Base-by-base conservation (phyloP, 2,888 invertebrate genomes). In the Chrysopilus asiliformis region DNA sequence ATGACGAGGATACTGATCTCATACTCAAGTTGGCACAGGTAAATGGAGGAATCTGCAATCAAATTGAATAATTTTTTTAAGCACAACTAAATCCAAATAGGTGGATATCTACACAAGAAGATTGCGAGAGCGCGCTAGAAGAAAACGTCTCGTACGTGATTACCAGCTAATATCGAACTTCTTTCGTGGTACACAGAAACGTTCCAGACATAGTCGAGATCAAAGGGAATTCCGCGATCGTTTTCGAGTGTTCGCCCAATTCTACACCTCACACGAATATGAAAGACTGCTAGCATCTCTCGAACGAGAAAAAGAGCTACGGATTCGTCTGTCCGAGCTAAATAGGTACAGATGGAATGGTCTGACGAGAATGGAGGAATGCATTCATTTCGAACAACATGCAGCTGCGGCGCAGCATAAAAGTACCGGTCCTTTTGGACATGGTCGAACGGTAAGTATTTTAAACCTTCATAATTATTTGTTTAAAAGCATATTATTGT, bases 61-160 rank as follows among this genome's bases (percentile, higher is more conserved):
- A n/a, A n/a, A n/a, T n/a, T n/a, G n/a, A n/a, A n/a, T n/a, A n/a
- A n/a, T n/a, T n/a, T n/a, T n/a, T n/a, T n/a, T n/a, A n/a, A n/a
- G n/a, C n/a, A n/a, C n/a, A n/a, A n/a, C n/a, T n/a, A n/a, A n/a
- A n/a, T n/a, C n/a, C n/a, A n/a, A n/a, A 3, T 28, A 42, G 42
- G 86, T 93, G 39, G 91, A 91, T 55, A 90, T 90, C 68, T 94
- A 93, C 56, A 80, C 80, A 4, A 70, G 84, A 41, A 70, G 85
- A 45, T 61, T 91, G 34, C 67, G 86, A 34, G 94, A 94, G 58
- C 70, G 94, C 43, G 83, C 84, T 28, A 70, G 89, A 47, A 71
- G 91, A 58, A 94, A 94, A 73, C 71, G 87, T 36, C 74, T 94
- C 36, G 87, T 87, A 12, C 69, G 89, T 34, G 91, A 93, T 58